A percentile compares a stretch with the other conserved stretches of the same genome.
Evolutionary conservation across 2,113 vertebrate species (phyloP).

Genomic region (Quiscalus mexicanus): DNA sequence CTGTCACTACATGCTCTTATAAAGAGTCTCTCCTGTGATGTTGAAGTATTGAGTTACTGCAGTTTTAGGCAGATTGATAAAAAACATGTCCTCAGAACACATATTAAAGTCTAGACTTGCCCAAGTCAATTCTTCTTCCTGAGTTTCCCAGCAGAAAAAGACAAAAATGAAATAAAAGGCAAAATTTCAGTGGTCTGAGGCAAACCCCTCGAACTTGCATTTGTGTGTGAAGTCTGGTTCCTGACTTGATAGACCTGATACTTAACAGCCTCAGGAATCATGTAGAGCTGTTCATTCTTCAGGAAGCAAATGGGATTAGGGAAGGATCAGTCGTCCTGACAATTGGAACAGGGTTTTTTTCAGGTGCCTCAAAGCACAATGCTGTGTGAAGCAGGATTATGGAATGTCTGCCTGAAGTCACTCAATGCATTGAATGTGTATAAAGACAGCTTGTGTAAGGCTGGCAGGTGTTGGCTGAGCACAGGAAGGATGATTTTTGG

Average conservation of each 20-base stretch:
- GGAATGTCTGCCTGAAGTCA: not conserved
- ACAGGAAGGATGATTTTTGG: not conserved
- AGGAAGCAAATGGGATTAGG: slow-evolving; percentile 42
- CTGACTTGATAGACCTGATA: not conserved
- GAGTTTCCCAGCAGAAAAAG: not conserved
- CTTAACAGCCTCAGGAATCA: not conserved
- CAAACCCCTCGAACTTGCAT: not conserved
- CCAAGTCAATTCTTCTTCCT: not conserved
- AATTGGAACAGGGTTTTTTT: not conserved
- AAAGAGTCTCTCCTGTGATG: not conserved
- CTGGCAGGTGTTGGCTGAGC: not conserved
- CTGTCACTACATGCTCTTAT: not conserved
- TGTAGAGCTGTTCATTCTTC: not conserved
- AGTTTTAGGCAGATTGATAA: not conserved
- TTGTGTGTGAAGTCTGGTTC: not conserved
- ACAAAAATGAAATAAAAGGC: not conserved
- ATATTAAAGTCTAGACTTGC: not conserved
- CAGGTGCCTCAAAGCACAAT: not conserved
- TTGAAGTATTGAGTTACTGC: not conserved
- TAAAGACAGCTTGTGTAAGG: not conserved
- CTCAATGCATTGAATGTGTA: not conserved
- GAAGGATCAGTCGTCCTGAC: slow-evolving; percentile 22
- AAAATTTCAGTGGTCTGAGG: not conserved
- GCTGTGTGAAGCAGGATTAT: slow-evolving; percentile 24
- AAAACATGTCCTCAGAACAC: not conserved